Percentiles rank a stretch among this genome's conserved stretches.
Evolutionary conservation across 1,140 invertebrate species (phyloP).

Genomic region (Ganaspis sp.): DNA sequence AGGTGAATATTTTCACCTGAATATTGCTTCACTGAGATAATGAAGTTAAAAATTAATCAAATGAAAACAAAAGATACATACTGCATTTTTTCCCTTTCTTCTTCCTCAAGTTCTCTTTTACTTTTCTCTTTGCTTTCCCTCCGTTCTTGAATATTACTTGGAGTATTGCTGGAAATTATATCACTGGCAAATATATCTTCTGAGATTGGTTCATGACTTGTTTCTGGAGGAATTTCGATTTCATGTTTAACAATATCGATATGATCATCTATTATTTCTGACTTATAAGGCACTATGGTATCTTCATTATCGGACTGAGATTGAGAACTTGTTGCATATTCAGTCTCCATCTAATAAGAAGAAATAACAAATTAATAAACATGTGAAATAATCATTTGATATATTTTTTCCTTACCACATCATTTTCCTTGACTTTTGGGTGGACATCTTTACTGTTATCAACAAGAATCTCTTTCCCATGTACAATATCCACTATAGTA

Average conservation of each 20-base stretch:
- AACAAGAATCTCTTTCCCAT: constrained; percentile 40
- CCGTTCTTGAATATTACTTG: constrained; percentile 72
- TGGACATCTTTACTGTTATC: constrained; percentile 20
- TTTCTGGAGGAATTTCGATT: constrained; percentile 36
- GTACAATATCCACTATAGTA: constrained; percentile 38
- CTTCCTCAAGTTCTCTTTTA: constrained; percentile 90
- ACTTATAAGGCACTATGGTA: constrained; percentile 27
- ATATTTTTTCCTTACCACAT: neutral
- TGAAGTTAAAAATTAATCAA: no score
- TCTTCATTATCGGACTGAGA: constrained; percentile 59
- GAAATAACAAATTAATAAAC: neutral
- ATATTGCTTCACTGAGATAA: no score
- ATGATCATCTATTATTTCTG: constrained; percentile 28
- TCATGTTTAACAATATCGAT: constrained; percentile 59
- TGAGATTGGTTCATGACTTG: constrained; percentile 46
- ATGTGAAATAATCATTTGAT: no score
- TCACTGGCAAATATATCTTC: constrained; percentile 70
- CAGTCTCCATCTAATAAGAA: constrained; percentile 48
- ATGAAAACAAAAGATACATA: no score
- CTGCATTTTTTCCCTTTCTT: constrained; percentile 95
- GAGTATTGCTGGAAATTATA: constrained; percentile 63
- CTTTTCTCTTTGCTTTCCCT: constrained; percentile 83
- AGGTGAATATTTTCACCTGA: no score
- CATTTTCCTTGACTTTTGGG: constrained; percentile 44
- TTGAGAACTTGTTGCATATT: constrained; percentile 52